phyloP scores from a whole-genome alignment of 2,888 invertebrate species.

The Drosophila villosipedis region DNA sequence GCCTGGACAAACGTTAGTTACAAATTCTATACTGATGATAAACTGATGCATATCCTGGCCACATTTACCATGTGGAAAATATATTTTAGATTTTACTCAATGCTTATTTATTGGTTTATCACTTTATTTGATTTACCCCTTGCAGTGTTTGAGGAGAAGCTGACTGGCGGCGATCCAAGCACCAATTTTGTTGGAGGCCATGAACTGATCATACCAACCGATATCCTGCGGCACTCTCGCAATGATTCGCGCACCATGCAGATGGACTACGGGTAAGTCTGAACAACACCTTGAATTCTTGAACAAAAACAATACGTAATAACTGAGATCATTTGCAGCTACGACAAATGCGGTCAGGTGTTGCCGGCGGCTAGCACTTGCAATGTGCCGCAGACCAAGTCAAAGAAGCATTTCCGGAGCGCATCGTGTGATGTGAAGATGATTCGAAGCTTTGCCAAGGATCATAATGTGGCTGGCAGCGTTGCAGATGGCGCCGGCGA shows the following conservation, averaged over 20 bases:
- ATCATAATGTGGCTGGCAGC: slow-evolving; percentile 69
- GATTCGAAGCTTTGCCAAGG: slow-evolving; percentile 84
- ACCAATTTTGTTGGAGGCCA: slow-evolving; percentile 68
- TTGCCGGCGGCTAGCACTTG: slow-evolving; percentile 55
- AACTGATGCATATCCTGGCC: not conserved
- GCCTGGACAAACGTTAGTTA: slow-evolving; percentile 92
- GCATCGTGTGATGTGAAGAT: slow-evolving; percentile 85
- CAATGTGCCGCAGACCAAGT: slow-evolving; percentile 82
- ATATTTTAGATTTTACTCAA: not conserved
- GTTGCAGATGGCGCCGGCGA: slow-evolving; percentile 62
- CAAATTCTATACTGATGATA: not conserved
- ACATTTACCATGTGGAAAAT: not conserved
- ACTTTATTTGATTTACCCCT: slow-evolving; percentile 70
- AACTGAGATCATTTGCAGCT: slow-evolving; percentile 57
- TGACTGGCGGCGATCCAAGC: slow-evolving; percentile 85
- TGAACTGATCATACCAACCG: slow-evolving; percentile 82
- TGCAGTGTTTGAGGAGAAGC: slow-evolving; percentile 91
- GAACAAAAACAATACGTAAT: not conserved
- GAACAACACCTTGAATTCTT: not conserved
- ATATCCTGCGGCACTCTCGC: slow-evolving; percentile 86
- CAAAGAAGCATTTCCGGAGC: slow-evolving; percentile 85
- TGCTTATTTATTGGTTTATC: slow-evolving; percentile 67
- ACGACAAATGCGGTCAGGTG: slow-evolving; percentile 83
- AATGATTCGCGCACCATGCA: slow-evolving; percentile 89
- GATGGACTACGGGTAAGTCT: slow-evolving; percentile 86